Evolutionary conservation across 2,888 invertebrate species (phyloP), one percentile per base, ranked within the genome.

Genomic region (Tipula helvola): DNA sequence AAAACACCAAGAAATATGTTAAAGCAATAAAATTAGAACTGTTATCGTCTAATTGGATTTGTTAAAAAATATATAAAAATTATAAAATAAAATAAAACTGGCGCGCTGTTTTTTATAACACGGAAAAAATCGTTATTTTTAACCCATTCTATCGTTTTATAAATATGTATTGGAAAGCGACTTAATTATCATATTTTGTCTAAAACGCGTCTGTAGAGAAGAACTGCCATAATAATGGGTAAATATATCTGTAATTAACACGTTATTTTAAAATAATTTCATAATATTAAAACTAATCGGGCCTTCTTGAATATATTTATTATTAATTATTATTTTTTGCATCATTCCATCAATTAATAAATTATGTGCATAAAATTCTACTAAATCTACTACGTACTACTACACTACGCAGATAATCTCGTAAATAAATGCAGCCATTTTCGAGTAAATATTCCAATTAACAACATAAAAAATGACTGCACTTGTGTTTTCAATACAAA

Each of bases 11-110:
- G 71, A 71, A 52, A 71, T 71, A 71, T 71, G 18, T 71, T 71
- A 71, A 71, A 71, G 71, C 71, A 71, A 71, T 71, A 71, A 71
- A 71, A 71, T 71, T 71, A 71, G 71, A 71, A 71, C 71, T 71
- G 52, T 71, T 28, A 28, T 28, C 71, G 71, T 71, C 71, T 71
- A 71, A 71, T 71, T 71, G 71, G 71, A 71, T 71, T 71, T 71
- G 71, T 71, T 71, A 71, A 71, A 57, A 71, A 71, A 28, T 28
- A 71, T 71, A 71, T 71, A 71, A 71, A 71, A 71, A 28, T 28
- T 71, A 71, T 71, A 71, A 71, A 71, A 71, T 28, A 71, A 71
- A 57, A 44, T 44, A 39, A 39, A 39, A 16, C 52, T 71, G 71
- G 71, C 71, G 71, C 71, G 71, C 71, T 71, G 71, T 71, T 71